These are phyloP conservation scores for Apostichopus parvimensis DNA, from an alignment of 35 echinoderm and acorn worm species.

Conservation along the genomic window DNA sequence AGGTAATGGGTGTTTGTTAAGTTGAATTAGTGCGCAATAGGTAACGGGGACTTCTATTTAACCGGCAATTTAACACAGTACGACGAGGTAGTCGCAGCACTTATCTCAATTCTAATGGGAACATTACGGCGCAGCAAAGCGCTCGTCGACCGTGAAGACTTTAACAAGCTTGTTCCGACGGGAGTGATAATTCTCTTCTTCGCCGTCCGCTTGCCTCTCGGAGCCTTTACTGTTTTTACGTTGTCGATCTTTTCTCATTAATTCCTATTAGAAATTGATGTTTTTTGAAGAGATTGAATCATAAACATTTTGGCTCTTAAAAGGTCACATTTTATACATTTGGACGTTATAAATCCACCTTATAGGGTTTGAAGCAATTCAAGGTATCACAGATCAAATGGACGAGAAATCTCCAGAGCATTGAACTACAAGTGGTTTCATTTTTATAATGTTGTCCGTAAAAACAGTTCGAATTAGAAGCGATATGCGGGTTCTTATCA, in stretches of 20 bases:
- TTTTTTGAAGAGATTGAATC: constrained; percentile 55
- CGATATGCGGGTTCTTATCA: constrained; percentile 17
- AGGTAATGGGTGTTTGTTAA: constrained; percentile 60
- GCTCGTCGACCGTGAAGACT: constrained; percentile 41
- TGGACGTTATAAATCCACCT: constrained; percentile 47
- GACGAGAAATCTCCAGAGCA: constrained; percentile 47
- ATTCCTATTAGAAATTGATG: constrained; percentile 46
- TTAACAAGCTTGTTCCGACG: constrained; percentile 56
- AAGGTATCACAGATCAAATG: constrained; percentile 26
- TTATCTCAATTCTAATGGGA: constrained; percentile 61
- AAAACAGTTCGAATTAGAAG: not conserved
- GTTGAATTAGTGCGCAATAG: constrained; percentile 45
- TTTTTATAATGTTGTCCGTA: constrained; percentile 55
- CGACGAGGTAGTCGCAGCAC: constrained; percentile 26
- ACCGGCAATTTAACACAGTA: constrained; percentile 57
- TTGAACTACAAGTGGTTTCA: constrained; percentile 33
- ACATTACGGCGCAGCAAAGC: constrained; percentile 43
- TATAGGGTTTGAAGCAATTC: constrained; percentile 25
- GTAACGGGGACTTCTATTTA: constrained; percentile 43
- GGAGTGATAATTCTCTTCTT: constrained; percentile 51
- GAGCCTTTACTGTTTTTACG: constrained; percentile 21
- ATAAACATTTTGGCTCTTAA: constrained; percentile 59
- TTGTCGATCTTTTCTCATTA: constrained; percentile 49
- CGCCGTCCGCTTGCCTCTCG: not conserved
- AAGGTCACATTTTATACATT: constrained; percentile 53